phyloP scores from a whole-genome alignment of 2,888 invertebrate genomes.

The Drosophila silvestris region DNA sequence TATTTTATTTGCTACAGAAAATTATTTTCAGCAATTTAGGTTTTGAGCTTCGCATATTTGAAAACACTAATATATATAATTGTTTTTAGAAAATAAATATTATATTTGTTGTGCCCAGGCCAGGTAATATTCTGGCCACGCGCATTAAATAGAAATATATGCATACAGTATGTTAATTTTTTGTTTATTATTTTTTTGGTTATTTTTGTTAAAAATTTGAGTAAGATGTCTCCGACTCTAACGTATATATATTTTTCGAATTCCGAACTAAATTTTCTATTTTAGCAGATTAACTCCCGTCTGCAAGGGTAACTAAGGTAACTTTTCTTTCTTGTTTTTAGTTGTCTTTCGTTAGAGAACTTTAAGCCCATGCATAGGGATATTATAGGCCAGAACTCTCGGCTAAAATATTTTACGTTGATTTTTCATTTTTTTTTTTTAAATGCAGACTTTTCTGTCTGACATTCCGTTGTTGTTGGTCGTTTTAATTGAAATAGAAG shows the following conservation, averaged over 20 bases:
- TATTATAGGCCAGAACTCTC: background rate
- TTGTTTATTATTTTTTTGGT: background rate
- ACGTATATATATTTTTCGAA: background rate
- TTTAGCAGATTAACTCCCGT: background rate
- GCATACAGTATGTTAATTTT: background rate
- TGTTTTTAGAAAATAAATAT: background rate
- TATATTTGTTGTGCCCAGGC: background rate
- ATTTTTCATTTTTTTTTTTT: conserved; percentile 1
- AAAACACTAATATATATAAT: no score
- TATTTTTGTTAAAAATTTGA: background rate
- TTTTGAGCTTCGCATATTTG: background rate
- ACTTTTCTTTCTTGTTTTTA: background rate
- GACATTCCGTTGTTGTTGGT: conserved; percentile 24
- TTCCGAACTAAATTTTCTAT: accelerated
- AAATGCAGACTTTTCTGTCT: background rate
- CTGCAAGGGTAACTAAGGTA: background rate
- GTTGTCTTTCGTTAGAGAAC: background rate
- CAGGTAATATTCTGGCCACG: background rate
- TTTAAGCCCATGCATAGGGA: background rate
- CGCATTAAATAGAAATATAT: background rate
- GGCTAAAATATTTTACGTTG: background rate
- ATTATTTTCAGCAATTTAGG: background rate
- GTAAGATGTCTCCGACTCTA: background rate
- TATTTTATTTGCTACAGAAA: background rate
- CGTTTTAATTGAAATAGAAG: conserved; percentile 62